phyloP scores from a whole-genome alignment of 37 sponge, comb jelly and placozoan genomes.

The Beroe forskalii region DNA sequence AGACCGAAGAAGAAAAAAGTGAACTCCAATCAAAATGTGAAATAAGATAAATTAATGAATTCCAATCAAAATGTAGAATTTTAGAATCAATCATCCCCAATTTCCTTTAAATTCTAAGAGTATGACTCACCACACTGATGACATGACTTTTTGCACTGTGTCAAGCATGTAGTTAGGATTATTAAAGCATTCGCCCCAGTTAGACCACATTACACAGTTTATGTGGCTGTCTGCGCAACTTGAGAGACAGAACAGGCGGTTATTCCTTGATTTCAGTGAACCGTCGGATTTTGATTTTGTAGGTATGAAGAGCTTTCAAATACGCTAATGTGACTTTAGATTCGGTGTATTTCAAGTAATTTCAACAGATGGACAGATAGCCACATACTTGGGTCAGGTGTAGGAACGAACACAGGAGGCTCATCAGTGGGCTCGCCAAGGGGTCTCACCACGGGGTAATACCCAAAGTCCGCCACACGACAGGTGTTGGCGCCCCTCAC shows the following conservation, averaged over 20 bases:
- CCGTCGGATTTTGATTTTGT: too few species aligned
- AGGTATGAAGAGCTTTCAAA: background rate
- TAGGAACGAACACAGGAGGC: constrained; percentile 13
- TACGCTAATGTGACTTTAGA: background rate
- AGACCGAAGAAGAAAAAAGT: too few species aligned
- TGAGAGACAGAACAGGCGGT: too few species aligned
- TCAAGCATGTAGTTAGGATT: constrained; percentile 43
- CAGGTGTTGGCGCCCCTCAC: constrained; percentile 33
- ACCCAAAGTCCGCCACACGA: constrained; percentile 9
- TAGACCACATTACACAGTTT: constrained; percentile 8
- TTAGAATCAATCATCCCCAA: background rate
- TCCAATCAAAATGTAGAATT: too few species aligned
- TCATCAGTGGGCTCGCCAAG: constrained; percentile 39
- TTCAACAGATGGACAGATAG: too few species aligned
- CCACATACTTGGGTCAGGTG: constrained; percentile 39
- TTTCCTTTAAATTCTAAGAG: too few species aligned
- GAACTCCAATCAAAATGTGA: too few species aligned
- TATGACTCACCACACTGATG: constrained; percentile 54
- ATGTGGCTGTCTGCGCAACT: constrained; percentile 14
- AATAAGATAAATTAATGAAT: too few species aligned
- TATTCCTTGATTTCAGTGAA: too few species aligned
- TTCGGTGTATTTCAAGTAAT: background rate
- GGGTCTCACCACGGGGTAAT: constrained; percentile 23
- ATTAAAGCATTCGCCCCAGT: constrained; percentile 21
- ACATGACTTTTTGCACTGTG: background rate